A percentile compares a stretch with the other conserved stretches of the same genome.
These are phyloP conservation scores for Plecturocebus donacophilus DNA, from an alignment of 2,113 vertebrate species.

Conservation along the genomic window DNA sequence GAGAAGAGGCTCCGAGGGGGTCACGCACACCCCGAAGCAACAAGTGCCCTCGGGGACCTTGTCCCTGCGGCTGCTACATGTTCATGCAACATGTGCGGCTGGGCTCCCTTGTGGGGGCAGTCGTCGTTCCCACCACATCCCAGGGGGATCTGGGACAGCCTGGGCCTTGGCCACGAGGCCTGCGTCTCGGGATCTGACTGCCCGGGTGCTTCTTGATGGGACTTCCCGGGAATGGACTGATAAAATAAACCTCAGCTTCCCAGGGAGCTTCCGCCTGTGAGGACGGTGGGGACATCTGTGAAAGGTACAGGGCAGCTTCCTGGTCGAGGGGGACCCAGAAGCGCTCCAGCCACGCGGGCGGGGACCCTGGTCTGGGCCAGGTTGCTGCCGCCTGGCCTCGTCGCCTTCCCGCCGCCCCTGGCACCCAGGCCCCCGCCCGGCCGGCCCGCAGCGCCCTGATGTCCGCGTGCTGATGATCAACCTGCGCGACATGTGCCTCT, in stretches of 20 bases:
- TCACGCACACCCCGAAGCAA: background rate
- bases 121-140: background rate
- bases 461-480: conserved; percentile 81
- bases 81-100: fast-evolving
- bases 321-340: conserved; percentile 73
- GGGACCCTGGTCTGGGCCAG: background rate
- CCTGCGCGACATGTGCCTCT: conserved; percentile 80
- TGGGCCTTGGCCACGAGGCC: fast-evolving
- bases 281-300: conserved; percentile 53
- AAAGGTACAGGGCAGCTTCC: conserved; percentile 74
- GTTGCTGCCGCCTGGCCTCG: too few species aligned
- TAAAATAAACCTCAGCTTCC: conserved; percentile 70
- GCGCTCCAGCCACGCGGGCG: conserved; percentile 63
- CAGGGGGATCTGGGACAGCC: background rate
- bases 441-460: conserved; percentile 81
- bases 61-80: background rate
- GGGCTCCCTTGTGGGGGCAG: too few species aligned
- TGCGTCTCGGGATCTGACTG: background rate
- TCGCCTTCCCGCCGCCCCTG: background rate
- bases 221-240: background rate
- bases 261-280: conserved; percentile 71
- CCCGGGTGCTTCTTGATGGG: background rate
- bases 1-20: background rate
- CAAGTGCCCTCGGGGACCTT: background rate
- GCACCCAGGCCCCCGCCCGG: conserved; percentile 67